Conservation (phyloP, 2,113 vertebrate species). For the Promerops cafer region DNA sequence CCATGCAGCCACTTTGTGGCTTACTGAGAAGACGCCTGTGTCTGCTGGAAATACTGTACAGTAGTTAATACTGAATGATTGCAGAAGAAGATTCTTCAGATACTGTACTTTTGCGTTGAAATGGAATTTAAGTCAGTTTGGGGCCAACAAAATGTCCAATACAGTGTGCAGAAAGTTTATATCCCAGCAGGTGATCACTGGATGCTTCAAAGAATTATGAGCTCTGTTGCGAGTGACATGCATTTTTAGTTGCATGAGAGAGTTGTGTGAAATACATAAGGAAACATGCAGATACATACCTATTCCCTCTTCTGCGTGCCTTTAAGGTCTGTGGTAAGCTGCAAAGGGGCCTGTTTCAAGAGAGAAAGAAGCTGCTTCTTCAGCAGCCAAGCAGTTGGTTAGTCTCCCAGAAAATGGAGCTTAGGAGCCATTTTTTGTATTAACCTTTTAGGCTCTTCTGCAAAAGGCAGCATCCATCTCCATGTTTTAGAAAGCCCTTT, state of each 20-base stretch:
- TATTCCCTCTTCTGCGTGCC: background rate
- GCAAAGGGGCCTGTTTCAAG: background rate
- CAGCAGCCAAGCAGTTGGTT: background rate
- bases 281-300: background rate
- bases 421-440: background rate
- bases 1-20: background rate
- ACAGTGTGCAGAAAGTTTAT: background rate
- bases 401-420: background rate
- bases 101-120: background rate
- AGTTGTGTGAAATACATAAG: background rate
- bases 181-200: background rate
- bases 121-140: background rate
- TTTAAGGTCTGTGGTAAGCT: background rate
- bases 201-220: background rate
- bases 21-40: background rate
- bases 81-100: background rate
- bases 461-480: background rate
- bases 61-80: background rate
- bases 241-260: background rate
- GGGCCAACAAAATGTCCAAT: background rate
- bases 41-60: background rate
- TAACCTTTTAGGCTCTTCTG: background rate
- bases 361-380: background rate
- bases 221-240: background rate
- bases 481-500: background rate